Base-by-base conservation (phyloP, 2,888 invertebrate genomes). In the Teleogryllus oceanicus region DNA sequence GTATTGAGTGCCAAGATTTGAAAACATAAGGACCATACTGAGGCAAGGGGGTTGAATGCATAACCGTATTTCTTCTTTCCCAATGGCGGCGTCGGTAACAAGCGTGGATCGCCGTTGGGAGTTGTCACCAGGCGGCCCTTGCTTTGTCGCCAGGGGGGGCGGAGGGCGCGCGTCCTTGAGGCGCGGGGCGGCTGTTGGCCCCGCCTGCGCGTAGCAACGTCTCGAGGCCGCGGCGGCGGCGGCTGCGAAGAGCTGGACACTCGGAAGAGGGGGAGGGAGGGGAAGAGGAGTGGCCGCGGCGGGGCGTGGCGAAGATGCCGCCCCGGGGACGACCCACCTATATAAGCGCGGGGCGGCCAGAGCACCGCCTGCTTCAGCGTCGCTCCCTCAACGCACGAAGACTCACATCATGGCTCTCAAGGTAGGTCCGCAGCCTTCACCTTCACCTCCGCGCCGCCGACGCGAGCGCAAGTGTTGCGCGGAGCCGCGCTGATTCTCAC, bases 191-290 rank as follows among this genome's bases (percentile, higher is more conserved):
- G 13, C 16, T 62, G 62, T 62, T 62, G 62, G 62, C 62, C 62
- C 62, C 62, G 62, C 62, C 5, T 62, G 62, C 62, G 62, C 16
- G 62, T 62, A 62, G 62, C 62, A 62, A 62, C 62, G 13, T 62
- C 62, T 62, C 62, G 62, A 62, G 62, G 62, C n/a, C 62, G n/a
- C 62, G 62, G 62, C 62, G 62, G n/a, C 62, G 37, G 62, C 62
- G 62, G 10, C 62, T 37, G 37, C 37, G 37, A 37, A 37, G 37
- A 8, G 5, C 37, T 37, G 37, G 37, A 37, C 37, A 8, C 11
- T 62, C 62, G 11, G 3, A 13, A 5, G 62, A 13, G 13, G 37
- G 62, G 62, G 16, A 11, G 62, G 62, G 62, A 18, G 62, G n/a
- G 62, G n/a, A n/a, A 13, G 62, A 62, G 62, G n/a, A n/a, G 16